These are phyloP conservation scores for Phortica magna DNA, from an alignment of 2,888 invertebrate species.

Conservation along the genomic window DNA sequence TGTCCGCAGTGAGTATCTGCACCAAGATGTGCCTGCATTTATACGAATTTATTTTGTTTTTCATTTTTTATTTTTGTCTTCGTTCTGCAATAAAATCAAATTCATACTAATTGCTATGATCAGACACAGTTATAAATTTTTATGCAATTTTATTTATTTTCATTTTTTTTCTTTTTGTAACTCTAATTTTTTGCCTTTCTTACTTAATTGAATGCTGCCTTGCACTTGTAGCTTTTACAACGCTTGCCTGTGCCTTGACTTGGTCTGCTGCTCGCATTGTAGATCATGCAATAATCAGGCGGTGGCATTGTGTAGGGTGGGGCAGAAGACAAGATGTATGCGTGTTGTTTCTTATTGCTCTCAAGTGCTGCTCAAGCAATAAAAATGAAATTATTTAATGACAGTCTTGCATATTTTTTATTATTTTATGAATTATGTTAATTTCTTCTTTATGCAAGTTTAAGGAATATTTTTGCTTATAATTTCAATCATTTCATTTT, in stretches of 20 bases:
- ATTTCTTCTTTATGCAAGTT: constrained; percentile 13
- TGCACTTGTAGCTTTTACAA: background rate
- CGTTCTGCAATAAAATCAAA: constrained; percentile 70
- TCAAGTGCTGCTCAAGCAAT: constrained; percentile 28
- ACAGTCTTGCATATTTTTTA: constrained; percentile 35
- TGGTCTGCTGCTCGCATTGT: constrained; percentile 40
- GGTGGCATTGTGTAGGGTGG: background rate
- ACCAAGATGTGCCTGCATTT: background rate
- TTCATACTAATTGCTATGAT: constrained; percentile 75
- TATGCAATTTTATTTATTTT: constrained; percentile 30
- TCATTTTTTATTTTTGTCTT: constrained; percentile 21
- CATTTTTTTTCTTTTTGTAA: constrained; percentile 28
- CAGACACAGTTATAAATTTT: constrained; percentile 74
- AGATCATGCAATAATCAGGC: constrained; percentile 44
- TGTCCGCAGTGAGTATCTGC: background rate
- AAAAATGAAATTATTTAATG: constrained; percentile 31
- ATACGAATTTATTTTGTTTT: constrained; percentile 43
- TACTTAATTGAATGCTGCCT: constrained; percentile 31
- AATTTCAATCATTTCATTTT: constrained; percentile 47
- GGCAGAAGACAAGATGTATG: background rate
- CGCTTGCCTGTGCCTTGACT: background rate
- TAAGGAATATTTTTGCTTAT: background rate
- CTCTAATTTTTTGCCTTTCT: constrained; percentile 43
- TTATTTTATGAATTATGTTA: constrained; percentile 31
- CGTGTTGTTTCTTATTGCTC: background rate